Percentiles rank a stretch among this genome's conserved stretches.
Evolutionary conservation across 2,888 invertebrate genomes (phyloP).

Genomic region (Dorcus parallelipipedus): DNA sequence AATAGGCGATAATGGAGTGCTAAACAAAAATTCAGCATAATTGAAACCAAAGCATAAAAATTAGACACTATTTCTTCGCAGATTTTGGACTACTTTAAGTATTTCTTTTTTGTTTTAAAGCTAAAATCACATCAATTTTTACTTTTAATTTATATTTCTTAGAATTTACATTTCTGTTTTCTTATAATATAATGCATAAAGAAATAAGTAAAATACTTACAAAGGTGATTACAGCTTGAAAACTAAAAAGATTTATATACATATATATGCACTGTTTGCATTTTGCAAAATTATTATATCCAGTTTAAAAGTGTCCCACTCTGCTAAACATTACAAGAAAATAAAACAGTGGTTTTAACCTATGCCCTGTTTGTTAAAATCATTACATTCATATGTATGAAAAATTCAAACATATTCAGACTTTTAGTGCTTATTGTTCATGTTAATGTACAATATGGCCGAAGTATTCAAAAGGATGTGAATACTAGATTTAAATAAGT

Average conservation of each 20-base stretch:
- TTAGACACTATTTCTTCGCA: neutral
- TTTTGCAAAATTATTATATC: neutral
- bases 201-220: neutral
- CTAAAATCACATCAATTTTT: no score
- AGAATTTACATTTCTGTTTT: no score
- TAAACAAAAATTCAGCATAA: constrained; percentile 12
- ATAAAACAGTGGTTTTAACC: constrained; percentile 15
- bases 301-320: constrained; percentile 10
- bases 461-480: neutral
- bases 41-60: constrained; percentile 12
- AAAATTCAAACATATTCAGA: constrained; percentile 14
- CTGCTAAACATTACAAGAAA: constrained; percentile 9
- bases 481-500: neutral
- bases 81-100: no score
- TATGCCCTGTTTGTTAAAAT: constrained; percentile 21
- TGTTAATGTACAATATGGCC: neutral
- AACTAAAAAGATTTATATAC: constrained; percentile 1
- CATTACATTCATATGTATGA: constrained; percentile 1
- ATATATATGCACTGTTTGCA: neutral
- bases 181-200: no score
- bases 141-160: no score
- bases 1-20: neutral
- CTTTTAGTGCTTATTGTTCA: constrained; percentile 5
- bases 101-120: no score
- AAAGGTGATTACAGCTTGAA: constrained; percentile 4